Conservation (phyloP, 1,140 invertebrate genomes). For the Ctenoplectra terminalis region DNA sequence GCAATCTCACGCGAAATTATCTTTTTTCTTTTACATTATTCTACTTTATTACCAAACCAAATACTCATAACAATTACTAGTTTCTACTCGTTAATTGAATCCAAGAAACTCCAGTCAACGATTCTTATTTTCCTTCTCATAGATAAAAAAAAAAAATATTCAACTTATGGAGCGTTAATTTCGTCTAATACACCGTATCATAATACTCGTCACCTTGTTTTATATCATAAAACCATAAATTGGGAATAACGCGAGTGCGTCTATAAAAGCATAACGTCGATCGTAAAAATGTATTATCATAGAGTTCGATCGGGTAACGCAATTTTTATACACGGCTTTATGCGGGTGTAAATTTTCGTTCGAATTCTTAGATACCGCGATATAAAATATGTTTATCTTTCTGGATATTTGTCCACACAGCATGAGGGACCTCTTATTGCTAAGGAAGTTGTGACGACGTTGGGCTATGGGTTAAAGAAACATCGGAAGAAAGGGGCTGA, state of each 20-base stretch:
- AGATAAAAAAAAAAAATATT: too few species aligned
- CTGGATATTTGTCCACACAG: neutral
- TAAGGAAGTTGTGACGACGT: conserved; percentile 35
- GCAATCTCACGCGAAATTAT: too few species aligned
- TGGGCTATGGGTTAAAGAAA: conserved; percentile 58
- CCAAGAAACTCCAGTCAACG: too few species aligned
- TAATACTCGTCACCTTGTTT: neutral
- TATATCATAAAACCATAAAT: neutral
- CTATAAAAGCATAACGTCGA: neutral
- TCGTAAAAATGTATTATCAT: neutral
- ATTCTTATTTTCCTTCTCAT: too few species aligned
- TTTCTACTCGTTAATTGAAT: too few species aligned
- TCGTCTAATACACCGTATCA: neutral
- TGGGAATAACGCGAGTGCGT: neutral
- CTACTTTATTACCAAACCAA: too few species aligned
- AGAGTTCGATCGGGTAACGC: neutral
- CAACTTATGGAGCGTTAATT: neutral
- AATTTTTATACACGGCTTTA: neutral
- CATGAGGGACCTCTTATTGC: neutral
- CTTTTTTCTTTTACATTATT: too few species aligned
- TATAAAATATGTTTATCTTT: neutral
- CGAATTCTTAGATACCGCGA: neutral
- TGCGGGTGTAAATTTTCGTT: neutral
- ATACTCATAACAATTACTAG: too few species aligned
- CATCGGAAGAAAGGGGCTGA: conserved; percentile 53